Evolutionary conservation across 2,888 invertebrate species (phyloP), one percentile per base, ranked within the genome.

Genomic region (Watsonalla binaria): DNA sequence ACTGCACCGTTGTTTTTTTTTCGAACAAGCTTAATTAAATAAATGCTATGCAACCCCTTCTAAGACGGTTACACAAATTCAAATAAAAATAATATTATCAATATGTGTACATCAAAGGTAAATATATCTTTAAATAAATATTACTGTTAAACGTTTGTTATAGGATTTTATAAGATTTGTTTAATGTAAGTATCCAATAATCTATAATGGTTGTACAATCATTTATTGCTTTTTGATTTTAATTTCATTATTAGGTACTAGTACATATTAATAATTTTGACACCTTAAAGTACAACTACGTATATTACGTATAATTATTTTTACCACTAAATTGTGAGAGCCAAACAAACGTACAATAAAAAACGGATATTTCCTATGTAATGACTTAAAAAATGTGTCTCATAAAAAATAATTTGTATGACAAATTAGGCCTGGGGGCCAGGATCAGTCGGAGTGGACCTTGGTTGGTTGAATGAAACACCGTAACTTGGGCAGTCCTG

Each of bases 221-320:
- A 37, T 42, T 42, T 49, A 49, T 49, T 49, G 49, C 49, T 49
- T 49, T 47, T 49, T 37, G 37, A 39, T 49, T 48, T 33, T n/a
- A 49, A 9, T 35, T 34, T 14, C 37, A 35, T 37, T 49, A 24
- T 37, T 49, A 24, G 24, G 24, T 24, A 24, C 24, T 24, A 24
- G 24, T 24, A 24, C 24, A 24, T 37, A 14, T 35, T 24, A 34
- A 33, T 15, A 37, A 49, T 49, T 15, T 49, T 49, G 37, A 49
- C 15, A 6, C 14, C 34, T 39, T 37, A 42, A 42, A 37, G 37
- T 49, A 49, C 14, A 37, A 37, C 9, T 11, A 42, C 42, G 9
- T 42, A 11, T 42, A 42, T 11, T 42, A 9, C 8, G 11, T 42
- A 42, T 42, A 42, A 0, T 37, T 5, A 7, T 1, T 42, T 11